Evolutionary conservation across 1,140 invertebrate species (phyloP).

Genomic region (Brachionus calyciflorus): DNA sequence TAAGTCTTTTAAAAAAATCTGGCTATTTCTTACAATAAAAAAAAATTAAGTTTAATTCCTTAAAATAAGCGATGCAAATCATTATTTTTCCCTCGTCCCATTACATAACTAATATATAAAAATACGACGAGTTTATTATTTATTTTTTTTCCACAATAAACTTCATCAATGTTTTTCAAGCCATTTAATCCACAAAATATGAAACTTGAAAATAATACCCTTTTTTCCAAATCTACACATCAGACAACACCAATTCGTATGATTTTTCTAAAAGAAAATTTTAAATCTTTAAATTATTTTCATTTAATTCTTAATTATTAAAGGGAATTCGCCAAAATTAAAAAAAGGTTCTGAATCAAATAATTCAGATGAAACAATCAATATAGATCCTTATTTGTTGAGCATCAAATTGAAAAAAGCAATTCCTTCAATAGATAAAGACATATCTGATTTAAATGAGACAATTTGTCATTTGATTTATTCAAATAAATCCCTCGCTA

Average conservation of each 20-base stretch:
- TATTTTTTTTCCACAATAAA: not conserved
- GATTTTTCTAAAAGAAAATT: too few species aligned
- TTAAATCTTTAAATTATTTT: not conserved
- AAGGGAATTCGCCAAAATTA: not conserved
- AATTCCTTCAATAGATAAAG: slow-evolving; percentile 22
- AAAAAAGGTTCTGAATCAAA: slow-evolving; percentile 16
- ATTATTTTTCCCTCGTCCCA: not conserved
- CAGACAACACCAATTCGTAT: not conserved
- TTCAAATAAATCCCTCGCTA: not conserved
- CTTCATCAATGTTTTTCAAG: too few species aligned
- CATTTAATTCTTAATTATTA: not conserved
- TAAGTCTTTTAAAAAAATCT: not conserved
- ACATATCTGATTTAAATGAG: slow-evolving; percentile 20
- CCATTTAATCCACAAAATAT: not conserved
- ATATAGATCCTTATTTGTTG: slow-evolving; percentile 9
- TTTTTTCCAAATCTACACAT: slow-evolving; percentile 13
- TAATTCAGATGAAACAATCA: not conserved
- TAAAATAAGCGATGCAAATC: slow-evolving; percentile 24
- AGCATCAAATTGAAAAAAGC: slow-evolving; percentile 21
- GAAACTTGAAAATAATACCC: not conserved
- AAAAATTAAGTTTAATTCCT: not conserved
- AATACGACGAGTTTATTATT: not conserved
- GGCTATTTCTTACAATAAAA: not conserved
- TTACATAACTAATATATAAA: not conserved
- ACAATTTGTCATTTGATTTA: slow-evolving; percentile 37